phyloP scores from a whole-genome alignment of 2,888 invertebrate species.

The Nomada ruficornis region DNA sequence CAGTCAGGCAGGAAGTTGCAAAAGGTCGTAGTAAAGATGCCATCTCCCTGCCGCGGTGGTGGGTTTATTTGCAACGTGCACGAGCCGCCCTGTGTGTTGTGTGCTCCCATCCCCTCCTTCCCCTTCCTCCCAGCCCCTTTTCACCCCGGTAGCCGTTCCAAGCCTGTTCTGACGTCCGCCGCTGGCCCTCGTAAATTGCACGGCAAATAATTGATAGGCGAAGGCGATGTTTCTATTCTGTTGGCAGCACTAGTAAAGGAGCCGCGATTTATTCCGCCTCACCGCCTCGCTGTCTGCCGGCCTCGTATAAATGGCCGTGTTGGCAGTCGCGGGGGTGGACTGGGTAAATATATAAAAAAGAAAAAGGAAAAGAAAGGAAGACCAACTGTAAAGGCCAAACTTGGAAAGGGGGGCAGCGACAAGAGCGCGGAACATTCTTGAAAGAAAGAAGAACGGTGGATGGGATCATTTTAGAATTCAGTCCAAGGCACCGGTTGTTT shows the following conservation, averaged over 20 bases:
- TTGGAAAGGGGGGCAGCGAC: neutral
- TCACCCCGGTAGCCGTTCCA: conserved; percentile 59
- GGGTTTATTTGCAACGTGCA: conserved; percentile 73
- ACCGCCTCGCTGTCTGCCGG: conserved; percentile 80
- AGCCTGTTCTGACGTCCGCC: conserved; percentile 48
- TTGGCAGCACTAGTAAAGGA: conserved; percentile 82
- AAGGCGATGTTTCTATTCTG: conserved; percentile 83
- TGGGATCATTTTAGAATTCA: conserved; percentile 24
- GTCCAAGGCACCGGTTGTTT: conserved; percentile 24
- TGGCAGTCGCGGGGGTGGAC: conserved; percentile 46
- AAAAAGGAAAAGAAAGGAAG: neutral
- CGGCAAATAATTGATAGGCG: conserved; percentile 83
- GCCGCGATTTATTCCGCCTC: conserved; percentile 83
- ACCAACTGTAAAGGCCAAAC: neutral
- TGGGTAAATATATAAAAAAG: conserved; percentile 49
- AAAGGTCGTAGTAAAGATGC: conserved; percentile 80
- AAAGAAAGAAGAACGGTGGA: neutral
- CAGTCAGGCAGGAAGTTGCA: conserved; percentile 72
- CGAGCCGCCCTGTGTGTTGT: conserved; percentile 44
- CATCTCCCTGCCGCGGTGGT: conserved; percentile 72
- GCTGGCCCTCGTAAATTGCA: conserved; percentile 77
- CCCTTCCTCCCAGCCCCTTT: neutral
- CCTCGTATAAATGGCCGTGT: conserved; percentile 77
- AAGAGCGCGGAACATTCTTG: neutral
- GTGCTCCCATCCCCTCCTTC: conserved; percentile 27